Evolutionary conservation across 2,113 vertebrate species (phyloP).

Genomic region (Mastomys coucha): DNA sequence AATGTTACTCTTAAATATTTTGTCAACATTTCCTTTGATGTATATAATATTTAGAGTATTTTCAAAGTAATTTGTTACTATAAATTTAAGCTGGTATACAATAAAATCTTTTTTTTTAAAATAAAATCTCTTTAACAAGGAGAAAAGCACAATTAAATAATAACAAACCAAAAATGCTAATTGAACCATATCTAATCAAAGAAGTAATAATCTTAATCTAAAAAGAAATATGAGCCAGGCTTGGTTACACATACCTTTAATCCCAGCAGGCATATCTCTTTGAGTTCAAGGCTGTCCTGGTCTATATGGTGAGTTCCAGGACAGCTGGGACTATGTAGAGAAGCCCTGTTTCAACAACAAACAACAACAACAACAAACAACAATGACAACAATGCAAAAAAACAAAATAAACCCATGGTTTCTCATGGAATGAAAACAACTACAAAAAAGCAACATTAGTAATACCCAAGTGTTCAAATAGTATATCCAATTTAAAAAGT

Average conservation of each 20-base stretch:
- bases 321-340: not conserved
- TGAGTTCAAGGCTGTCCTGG: not conserved
- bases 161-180: not conserved
- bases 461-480: not conserved
- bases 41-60: not conserved
- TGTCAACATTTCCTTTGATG: constrained; percentile 18
- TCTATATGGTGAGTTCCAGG: not conserved
- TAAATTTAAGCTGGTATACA: constrained; percentile 41
- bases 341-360: not conserved
- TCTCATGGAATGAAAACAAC: not conserved
- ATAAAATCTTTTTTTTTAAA: constrained; percentile 34
- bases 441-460: not conserved
- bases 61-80: constrained; percentile 18
- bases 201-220: constrained; percentile 31
- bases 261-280: not conserved
- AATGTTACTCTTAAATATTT: constrained; percentile 27
- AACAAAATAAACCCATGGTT: not conserved
- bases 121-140: not conserved
- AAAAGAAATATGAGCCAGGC: not conserved
- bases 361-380: not conserved
- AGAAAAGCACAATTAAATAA: constrained; percentile 24
- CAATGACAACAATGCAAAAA: not conserved
- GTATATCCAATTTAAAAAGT: not conserved
- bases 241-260: not conserved
- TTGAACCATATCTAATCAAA: constrained; percentile 23